Conservation (phyloP, 2,113 vertebrate species). For the Vulpes vulpes region DNA sequence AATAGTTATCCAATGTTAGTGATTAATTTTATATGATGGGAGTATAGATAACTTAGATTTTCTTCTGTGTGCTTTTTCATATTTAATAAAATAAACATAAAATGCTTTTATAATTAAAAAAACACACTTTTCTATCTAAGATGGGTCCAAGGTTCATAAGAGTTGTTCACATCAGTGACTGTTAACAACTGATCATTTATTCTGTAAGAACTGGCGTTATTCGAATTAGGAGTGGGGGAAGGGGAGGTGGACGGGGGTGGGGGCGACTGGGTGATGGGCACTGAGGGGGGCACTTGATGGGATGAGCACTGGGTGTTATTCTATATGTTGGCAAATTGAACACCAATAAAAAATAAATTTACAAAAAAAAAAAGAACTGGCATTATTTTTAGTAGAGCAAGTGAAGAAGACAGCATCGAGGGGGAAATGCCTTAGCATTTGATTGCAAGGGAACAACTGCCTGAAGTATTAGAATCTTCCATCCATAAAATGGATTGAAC, state of each 20-base stretch:
- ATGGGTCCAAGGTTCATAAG: neutral
- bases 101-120: conserved; percentile 19
- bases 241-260: too few relatives aligned
- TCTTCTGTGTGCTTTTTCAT: neutral
- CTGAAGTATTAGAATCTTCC: neutral
- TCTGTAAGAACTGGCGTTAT: neutral
- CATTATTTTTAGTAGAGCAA: neutral
- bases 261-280: too few relatives aligned
- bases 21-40: neutral
- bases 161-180: neutral
- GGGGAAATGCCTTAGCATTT: neutral
- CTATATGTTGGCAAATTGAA: too few relatives aligned
- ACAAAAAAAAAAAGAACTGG: too few relatives aligned
- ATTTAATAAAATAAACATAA: conserved; percentile 27
- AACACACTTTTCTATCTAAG: neutral
- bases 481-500: neutral
- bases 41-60: neutral
- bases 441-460: neutral
- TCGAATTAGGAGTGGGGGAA: too few relatives aligned
- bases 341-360: too few relatives aligned
- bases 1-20: neutral
- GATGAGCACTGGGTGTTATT: too few relatives aligned
- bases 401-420: neutral
- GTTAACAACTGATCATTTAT: neutral
- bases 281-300: too few relatives aligned